Conservation (phyloP, 1,140 invertebrate genomes). For the Drosophila ohnishii region DNA sequence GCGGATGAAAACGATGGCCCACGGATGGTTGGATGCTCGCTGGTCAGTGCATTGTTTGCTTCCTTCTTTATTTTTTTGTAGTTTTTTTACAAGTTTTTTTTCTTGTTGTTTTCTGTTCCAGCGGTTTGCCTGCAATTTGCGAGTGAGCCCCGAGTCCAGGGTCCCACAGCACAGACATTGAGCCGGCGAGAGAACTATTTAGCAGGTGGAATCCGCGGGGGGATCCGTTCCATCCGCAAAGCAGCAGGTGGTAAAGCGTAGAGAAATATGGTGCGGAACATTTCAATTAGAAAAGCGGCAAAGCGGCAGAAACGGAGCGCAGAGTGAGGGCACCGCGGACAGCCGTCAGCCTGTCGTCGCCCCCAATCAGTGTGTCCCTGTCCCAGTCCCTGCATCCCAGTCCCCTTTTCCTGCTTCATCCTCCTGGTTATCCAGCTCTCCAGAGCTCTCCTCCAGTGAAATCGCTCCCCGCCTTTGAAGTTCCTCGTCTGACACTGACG, state of each 20-base stretch:
- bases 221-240: conserved; percentile 39
- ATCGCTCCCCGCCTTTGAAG: conserved; percentile 72
- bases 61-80: conserved; percentile 13
- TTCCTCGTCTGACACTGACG: conserved; percentile 66
- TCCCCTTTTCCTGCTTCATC: not conserved
- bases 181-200: conserved; percentile 64
- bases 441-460: conserved; percentile 14
- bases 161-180: conserved; percentile 17
- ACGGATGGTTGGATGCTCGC: conserved; percentile 45
- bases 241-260: conserved; percentile 79
- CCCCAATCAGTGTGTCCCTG: conserved; percentile 55
- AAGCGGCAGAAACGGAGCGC: conserved; percentile 32
- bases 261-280: conserved; percentile 78
- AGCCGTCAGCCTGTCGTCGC: conserved; percentile 68
- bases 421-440: conserved; percentile 4
- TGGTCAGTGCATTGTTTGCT: conserved; percentile 61
- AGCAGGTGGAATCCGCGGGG: conserved; percentile 30
- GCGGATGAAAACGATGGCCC: conserved; percentile 33
- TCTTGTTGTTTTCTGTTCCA: conserved; percentile 34
- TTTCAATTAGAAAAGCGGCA: conserved; percentile 75
- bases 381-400: conserved; percentile 1
- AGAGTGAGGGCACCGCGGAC: conserved; percentile 55
- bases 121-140: conserved; percentile 68
- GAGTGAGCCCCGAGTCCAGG: conserved; percentile 24
- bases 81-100: not conserved